phyloP scores from a whole-genome alignment of 2,888 invertebrate species.

The Mesorhabditis sp. region DNA sequence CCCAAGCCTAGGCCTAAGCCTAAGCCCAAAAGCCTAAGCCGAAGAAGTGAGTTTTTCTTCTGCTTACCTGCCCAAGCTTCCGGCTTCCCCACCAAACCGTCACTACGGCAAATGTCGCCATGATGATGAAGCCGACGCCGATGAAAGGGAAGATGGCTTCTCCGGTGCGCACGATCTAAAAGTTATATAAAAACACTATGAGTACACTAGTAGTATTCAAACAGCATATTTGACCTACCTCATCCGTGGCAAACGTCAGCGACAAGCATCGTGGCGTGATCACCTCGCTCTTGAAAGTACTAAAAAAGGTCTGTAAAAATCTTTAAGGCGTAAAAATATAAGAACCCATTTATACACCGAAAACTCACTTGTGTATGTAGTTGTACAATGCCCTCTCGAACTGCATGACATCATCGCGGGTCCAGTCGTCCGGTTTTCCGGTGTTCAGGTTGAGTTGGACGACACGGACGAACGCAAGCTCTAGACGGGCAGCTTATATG shows the following conservation, averaged over 20 bases:
- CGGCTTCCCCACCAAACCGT: conserved; percentile 38
- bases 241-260: conserved; percentile 47
- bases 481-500: neutral
- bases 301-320: conserved; percentile 15
- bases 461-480: too few species aligned
- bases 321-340: too few species aligned
- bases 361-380: conserved; percentile 41
- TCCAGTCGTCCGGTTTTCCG: conserved; percentile 31
- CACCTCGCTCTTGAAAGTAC: conserved; percentile 33
- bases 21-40: too few species aligned
- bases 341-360: neutral
- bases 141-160: conserved; percentile 48
- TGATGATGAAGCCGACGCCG: conserved; percentile 47
- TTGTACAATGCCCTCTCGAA: conserved; percentile 38
- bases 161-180: conserved; percentile 19
- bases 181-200: neutral
- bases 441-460: too few species aligned
- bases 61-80: conserved; percentile 23
- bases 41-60: too few species aligned
- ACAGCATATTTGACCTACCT: conserved; percentile 44
- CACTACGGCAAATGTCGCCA: conserved; percentile 45
- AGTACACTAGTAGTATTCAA: too few species aligned
- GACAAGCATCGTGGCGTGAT: conserved; percentile 38
- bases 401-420: conserved; percentile 38
- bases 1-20: too few species aligned